Base-by-base conservation (phyloP, 2,113 vertebrate species). In the Apodemus sylvaticus region DNA sequence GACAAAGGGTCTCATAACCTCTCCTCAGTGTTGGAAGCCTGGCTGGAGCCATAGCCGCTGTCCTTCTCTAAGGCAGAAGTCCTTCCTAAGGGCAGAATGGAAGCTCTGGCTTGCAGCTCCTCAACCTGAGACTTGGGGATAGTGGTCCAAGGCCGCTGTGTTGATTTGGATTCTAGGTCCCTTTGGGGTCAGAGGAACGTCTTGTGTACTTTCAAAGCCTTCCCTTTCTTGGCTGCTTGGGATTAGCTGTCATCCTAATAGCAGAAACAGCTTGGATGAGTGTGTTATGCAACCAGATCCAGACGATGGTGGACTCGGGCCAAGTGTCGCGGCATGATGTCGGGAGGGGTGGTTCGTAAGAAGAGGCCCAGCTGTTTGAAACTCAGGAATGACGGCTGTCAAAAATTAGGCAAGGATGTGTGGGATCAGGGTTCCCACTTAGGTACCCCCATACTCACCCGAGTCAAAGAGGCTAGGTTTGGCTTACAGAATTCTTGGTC, bases 181-280 rank as follows among this genome's bases (percentile, higher is more conserved):
- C 85, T 48, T 70, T 39, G 86, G 96, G 91, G 90, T 96, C 96
- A 83, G 64, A 73, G 83, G 96, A 86, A 66, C 39, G 51, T 86
- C 90, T 93, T 96, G 92, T 97, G 58, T 96, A 90, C 92, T 97
- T 95, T 92, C 93, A 94, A 93, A 95, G 93, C 92, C 90, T 71
- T 71, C 81, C 73, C 87, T 95, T 86, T 97, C 93, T 93, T 95
- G 96, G 97, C 96, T 95, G 92, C 95, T 60, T 31, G 95, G 95
- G 91, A 62, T 86, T 86, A 95, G 97, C 92, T 96, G 97, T 98
- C 97, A 95, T 95, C 95, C 82, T 97, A 92, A 97, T 96, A 94
- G 96, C 97, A 96, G 97, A 97, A 95, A 97, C 97, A 97, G 97
- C 95, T 97, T 70, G 95, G 88, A 88, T 0, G 55, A 83, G 96